Conservation (phyloP, 92 coral and sea anemone genomes). For the Nematostella vectensis region DNA sequence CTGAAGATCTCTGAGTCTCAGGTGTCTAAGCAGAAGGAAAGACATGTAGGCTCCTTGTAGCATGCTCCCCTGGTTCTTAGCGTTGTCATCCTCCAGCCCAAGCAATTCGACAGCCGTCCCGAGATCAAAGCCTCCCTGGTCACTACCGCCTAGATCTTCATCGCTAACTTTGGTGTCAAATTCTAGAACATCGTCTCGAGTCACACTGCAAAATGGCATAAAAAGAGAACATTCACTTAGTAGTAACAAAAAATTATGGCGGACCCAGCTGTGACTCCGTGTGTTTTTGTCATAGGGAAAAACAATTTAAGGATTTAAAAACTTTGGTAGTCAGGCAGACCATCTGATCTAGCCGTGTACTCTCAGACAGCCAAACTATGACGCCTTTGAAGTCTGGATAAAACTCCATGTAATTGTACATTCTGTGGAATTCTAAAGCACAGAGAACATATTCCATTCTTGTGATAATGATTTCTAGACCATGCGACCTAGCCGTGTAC, state of each 20-base stretch:
- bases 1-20: constrained; percentile 87
- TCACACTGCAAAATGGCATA: constrained; percentile 12
- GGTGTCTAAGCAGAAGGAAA: constrained; percentile 79
- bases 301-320: too few relatives aligned
- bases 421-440: too few relatives aligned
- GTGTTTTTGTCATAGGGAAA: background rate
- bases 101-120: constrained; percentile 89
- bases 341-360: too few relatives aligned
- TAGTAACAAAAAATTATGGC: background rate
- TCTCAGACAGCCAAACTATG: too few relatives aligned
- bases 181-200: constrained; percentile 81
- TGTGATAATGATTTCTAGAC: too few relatives aligned
- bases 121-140: constrained; percentile 75
- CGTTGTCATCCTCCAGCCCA: constrained; percentile 77
- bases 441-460: too few relatives aligned
- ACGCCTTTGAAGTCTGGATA: too few relatives aligned
- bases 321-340: too few relatives aligned
- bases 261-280: background rate
- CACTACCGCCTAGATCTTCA: constrained; percentile 65
- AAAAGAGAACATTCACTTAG: too few relatives aligned
- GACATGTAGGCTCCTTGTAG: constrained; percentile 97
- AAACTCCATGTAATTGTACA: too few relatives aligned
- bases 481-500: too few relatives aligned
- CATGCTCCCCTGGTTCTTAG: constrained; percentile 61
- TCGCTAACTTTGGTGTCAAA: constrained; percentile 84